A percentile compares a stretch with the other conserved stretches of the same genome.
Conservation (phyloP, 2,113 vertebrate genomes). For the Rhodinocichla rosea region DNA sequence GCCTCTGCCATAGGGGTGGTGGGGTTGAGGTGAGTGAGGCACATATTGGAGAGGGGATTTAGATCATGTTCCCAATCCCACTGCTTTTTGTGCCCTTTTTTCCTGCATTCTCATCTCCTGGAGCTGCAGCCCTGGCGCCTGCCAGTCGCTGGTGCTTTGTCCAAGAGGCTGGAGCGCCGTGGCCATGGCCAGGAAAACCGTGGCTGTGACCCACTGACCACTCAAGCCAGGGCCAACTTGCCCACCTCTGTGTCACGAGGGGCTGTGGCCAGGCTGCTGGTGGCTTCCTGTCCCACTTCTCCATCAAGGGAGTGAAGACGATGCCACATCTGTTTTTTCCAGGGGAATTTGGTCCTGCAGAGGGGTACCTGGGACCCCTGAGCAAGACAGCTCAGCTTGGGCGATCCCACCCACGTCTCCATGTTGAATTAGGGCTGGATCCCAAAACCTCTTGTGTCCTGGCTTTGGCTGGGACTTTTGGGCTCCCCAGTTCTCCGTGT, state of each 20-base stretch:
- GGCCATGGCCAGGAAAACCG: accelerated
- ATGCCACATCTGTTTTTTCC: background rate
- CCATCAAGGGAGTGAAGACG: accelerated
- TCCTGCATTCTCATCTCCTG: background rate
- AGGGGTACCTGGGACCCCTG: too few species aligned
- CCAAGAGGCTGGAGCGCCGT: accelerated
- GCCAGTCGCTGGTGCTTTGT: background rate
- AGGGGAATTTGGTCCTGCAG: background rate
- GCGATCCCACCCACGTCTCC: accelerated
- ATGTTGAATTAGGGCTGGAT: background rate
- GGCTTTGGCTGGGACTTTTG: background rate
- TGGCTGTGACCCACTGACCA: background rate
- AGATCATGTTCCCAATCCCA: accelerated
- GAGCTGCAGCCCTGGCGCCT: background rate
- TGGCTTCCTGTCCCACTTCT: accelerated
- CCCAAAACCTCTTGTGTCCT: background rate
- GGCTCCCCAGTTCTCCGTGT: background rate
- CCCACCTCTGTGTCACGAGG: background rate
- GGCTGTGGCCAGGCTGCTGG: accelerated
- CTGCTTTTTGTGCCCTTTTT: background rate
- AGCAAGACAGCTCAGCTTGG: accelerated
- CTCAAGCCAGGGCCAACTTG: background rate
- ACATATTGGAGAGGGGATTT: accelerated
- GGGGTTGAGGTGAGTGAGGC: background rate
- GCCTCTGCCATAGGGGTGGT: accelerated